These are phyloP conservation scores for Staurois parvus DNA, from an alignment of 2,797 vertebrate genomes.

Conservation along the genomic window DNA sequence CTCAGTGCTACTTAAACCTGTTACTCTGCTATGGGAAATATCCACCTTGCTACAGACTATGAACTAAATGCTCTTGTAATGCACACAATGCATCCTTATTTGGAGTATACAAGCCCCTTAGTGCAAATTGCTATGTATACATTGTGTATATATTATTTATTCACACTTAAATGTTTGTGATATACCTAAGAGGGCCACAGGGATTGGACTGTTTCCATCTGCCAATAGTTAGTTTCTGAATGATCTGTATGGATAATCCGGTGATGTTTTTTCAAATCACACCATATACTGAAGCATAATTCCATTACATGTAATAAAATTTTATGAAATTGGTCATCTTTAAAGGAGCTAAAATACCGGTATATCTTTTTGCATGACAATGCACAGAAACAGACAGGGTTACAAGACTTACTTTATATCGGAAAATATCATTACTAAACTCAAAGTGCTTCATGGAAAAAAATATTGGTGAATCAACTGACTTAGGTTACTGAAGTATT, in stretches of 20 bases:
- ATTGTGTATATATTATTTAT: conserved; percentile 59
- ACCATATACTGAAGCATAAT: conserved; percentile 22
- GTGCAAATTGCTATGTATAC: conserved; percentile 51
- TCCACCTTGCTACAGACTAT: not conserved
- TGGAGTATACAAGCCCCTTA: conserved; percentile 20
- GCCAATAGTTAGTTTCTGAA: conserved; percentile 9
- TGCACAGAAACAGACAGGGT: no score
- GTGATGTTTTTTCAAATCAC: conserved; percentile 5
- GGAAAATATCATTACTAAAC: no score
- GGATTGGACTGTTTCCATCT: not conserved
- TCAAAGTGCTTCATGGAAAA: no score
- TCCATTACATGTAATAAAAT: conserved; percentile 32
- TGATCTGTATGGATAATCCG: conserved; percentile 7
- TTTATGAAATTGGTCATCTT: not conserved
- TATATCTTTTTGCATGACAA: not conserved
- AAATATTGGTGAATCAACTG: no score
- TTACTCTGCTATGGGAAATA: not conserved
- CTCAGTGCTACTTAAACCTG: conserved; percentile 4
- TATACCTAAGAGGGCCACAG: conserved; percentile 16
- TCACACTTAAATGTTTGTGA: conserved; percentile 51
- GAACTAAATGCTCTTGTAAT: conserved; percentile 9
- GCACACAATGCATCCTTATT: conserved; percentile 22
- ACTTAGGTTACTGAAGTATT: no score
- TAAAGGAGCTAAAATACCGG: not conserved
- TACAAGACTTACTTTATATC: no score